Evolutionary conservation across 1,140 invertebrate genomes (phyloP), one percentile per base, ranked within the genome.

Genomic region (Drosophila athabasca): DNA sequence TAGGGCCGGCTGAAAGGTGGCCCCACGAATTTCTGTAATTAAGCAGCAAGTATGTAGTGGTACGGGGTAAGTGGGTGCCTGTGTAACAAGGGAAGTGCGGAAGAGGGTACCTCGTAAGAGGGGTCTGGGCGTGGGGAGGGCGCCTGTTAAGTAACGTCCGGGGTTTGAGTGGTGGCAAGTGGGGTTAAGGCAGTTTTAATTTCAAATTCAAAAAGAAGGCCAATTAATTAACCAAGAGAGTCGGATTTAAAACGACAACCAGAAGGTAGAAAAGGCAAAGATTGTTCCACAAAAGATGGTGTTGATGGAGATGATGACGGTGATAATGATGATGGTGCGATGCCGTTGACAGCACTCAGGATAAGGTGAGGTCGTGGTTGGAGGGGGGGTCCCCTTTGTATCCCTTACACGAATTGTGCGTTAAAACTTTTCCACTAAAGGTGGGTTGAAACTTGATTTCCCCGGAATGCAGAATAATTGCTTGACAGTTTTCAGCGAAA

Each of bases 181-280:
- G 17, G 51, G 61, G 52, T 61, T 65, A 50, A 59, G 78, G 62
- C 55, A 62, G 82, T 62, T 82, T 87, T 87, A 88, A 87, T 87
- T 87, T 82, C 71, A 64, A 73, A 82, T 78, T 88, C 66, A 41
- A 69, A 85, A 79, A 87, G 70, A 75, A 82, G 76, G 61, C 73
- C 82, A 85, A 87, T 87, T 87, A 88, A 87, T 87, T 87, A 87
- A 76, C 65, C 62, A 73, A 53, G 62, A 82, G 79, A 65, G 71
- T 61, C 60, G 65, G 70, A 68, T 71, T 87, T 77, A 65, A 81
- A 81, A 59, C 60, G 58, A 53, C 75, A 46, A 26, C 44, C 19
- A 52, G 17, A 35, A 26, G 39, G 39, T 51, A 22, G 11, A n/a
- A 46, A 24, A 41, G 46, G 58, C 24, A 35, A 15, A 11, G 24